phyloP scores from a whole-genome alignment of 2,113 vertebrate species.

The Grus americana region DNA sequence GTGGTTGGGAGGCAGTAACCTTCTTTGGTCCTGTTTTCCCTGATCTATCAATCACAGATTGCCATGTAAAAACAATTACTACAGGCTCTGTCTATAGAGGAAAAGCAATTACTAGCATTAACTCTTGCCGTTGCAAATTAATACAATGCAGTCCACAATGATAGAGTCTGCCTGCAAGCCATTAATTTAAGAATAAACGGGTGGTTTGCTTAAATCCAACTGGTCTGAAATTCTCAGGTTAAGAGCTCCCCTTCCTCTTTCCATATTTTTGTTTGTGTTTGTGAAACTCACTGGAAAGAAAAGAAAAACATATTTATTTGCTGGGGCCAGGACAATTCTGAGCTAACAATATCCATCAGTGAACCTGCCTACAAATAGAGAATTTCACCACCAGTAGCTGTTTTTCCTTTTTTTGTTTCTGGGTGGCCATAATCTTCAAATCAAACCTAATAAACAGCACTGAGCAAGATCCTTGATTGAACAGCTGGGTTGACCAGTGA shows the following conservation, averaged over 20 bases:
- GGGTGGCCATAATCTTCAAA: background rate
- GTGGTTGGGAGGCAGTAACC: conserved; percentile 44
- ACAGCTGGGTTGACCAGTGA: conserved; percentile 54
- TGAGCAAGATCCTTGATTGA: conserved; percentile 30
- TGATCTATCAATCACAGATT: conserved; percentile 61
- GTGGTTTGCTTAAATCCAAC: background rate
- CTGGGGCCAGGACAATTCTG: background rate
- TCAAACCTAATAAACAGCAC: background rate
- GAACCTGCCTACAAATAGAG: conserved; percentile 19
- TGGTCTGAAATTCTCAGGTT: background rate
- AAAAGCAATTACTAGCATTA: conserved; percentile 56
- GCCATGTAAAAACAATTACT: conserved; percentile 52
- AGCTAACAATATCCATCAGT: background rate
- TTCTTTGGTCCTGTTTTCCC: conserved; percentile 60
- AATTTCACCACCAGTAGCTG: background rate
- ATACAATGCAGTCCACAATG: conserved; percentile 21
- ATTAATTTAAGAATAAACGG: conserved; percentile 7
- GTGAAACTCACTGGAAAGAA: background rate
- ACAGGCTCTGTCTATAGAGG: conserved; percentile 19
- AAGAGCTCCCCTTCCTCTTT: background rate
- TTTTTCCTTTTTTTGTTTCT: background rate
- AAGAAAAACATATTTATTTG: background rate
- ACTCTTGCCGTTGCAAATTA: conserved; percentile 56
- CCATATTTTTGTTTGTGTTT: background rate
- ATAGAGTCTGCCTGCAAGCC: background rate